Percentiles rank a stretch among this genome's conserved stretches.
These are phyloP conservation scores for Strix aluco DNA, from an alignment of 2,113 vertebrate species.

Conservation along the genomic window DNA sequence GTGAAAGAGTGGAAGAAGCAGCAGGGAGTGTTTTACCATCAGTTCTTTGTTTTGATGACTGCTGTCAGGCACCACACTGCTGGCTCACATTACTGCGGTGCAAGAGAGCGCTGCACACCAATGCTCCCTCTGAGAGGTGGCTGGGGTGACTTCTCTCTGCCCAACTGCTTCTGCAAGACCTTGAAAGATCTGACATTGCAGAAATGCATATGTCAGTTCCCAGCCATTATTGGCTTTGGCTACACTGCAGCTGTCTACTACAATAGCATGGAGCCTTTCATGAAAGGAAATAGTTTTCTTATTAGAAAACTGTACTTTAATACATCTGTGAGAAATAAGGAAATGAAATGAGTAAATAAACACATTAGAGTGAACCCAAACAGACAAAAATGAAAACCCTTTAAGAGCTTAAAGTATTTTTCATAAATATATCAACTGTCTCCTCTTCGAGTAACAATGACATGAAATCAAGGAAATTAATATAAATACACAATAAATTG, in stretches of 20 bases:
- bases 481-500: background rate
- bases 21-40: background rate
- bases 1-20: background rate
- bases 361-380: background rate
- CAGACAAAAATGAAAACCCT: background rate
- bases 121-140: background rate
- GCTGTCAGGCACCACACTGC: rapidly evolving
- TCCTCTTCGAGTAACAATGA: background rate
- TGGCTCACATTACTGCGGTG: rapidly evolving
- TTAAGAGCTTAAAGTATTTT: background rate
- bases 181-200: background rate
- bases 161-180: background rate
- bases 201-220: background rate
- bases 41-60: background rate
- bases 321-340: background rate
- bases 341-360: background rate
- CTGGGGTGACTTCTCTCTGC: background rate
- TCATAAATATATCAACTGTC: background rate
- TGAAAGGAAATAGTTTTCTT: background rate
- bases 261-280: background rate
- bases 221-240: background rate
- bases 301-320: background rate
- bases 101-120: rapidly evolving
- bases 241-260: background rate
- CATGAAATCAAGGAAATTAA: background rate